Conservation (phyloP, 2,113 vertebrate genomes). For the Zeus faber region DNA sequence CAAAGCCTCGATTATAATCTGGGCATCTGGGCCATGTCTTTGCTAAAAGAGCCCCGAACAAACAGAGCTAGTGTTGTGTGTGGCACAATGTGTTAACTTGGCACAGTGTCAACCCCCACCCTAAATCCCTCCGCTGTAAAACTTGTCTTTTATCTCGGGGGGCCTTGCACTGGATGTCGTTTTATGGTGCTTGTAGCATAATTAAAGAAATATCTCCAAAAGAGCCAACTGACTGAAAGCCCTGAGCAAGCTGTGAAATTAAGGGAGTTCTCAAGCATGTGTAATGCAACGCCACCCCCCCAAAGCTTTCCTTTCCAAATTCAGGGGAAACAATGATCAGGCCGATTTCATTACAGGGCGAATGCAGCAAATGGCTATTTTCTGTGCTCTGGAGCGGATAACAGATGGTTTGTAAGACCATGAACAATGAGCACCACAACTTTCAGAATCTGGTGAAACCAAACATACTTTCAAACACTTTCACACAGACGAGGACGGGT, state of each 20-base stretch:
- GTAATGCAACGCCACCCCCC: constrained; percentile 51
- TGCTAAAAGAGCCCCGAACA: constrained; percentile 49
- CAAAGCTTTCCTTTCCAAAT: constrained; percentile 40
- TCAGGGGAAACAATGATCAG: constrained; percentile 29
- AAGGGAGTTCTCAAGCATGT: constrained; percentile 36
- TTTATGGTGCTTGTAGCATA: constrained; percentile 50
- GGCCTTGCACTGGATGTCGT: constrained; percentile 34
- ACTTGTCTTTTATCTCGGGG: constrained; percentile 32
- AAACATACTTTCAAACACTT: too few species aligned
- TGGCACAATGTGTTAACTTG: constrained; percentile 40
- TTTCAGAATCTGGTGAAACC: too few species aligned
- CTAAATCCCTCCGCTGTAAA: constrained; percentile 11
- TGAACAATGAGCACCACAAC: constrained; percentile 1
- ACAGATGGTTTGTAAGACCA: constrained; percentile 2
- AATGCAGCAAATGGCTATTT: constrained; percentile 12
- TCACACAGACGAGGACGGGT: too few species aligned
- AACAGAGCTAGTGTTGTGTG: constrained; percentile 36
- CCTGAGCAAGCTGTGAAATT: constrained; percentile 29
- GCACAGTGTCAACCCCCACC: constrained; percentile 29
- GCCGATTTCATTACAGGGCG: constrained; percentile 35
- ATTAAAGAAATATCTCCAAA: constrained; percentile 58
- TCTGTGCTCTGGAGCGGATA: background rate
- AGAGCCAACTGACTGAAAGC: constrained; percentile 43
- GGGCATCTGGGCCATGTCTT: constrained; percentile 56
- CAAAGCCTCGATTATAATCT: constrained; percentile 55